phyloP scores from a whole-genome alignment of 2,113 vertebrate genomes.

The Otolemur garnettii region DNA sequence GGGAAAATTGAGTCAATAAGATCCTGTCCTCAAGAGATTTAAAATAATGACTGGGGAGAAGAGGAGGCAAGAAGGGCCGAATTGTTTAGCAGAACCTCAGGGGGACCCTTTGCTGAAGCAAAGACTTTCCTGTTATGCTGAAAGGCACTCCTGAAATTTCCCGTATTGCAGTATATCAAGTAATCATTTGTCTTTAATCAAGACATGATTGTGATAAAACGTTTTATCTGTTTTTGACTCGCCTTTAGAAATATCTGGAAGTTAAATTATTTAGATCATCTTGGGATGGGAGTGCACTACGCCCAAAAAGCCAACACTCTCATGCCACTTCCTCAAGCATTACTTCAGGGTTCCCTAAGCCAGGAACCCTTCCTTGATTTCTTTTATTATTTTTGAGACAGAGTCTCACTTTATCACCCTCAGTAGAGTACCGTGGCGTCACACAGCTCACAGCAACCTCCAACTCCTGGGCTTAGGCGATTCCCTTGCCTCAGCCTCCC shows the following conservation, averaged over 20 bases:
- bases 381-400: no score
- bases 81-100: neutral
- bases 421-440: no score
- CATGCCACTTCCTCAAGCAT: neutral
- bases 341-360: neutral
- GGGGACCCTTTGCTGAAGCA: neutral
- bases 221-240: slow-evolving; percentile 22
- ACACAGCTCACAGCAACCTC: no score
- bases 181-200: slow-evolving; percentile 30
- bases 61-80: neutral
- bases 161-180: neutral
- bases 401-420: no score
- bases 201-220: neutral
- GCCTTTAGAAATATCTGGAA: neutral
- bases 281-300: neutral
- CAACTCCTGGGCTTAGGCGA: no score
- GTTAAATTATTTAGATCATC: neutral
- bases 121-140: neutral
- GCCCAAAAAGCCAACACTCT: neutral
- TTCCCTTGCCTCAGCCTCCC: no score
- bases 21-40: neutral
- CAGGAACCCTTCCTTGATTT: neutral
- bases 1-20: neutral
- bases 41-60: neutral
- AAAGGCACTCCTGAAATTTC: neutral